Conservation (phyloP, 2,888 invertebrate genomes). For the Drosophila merina region DNA sequence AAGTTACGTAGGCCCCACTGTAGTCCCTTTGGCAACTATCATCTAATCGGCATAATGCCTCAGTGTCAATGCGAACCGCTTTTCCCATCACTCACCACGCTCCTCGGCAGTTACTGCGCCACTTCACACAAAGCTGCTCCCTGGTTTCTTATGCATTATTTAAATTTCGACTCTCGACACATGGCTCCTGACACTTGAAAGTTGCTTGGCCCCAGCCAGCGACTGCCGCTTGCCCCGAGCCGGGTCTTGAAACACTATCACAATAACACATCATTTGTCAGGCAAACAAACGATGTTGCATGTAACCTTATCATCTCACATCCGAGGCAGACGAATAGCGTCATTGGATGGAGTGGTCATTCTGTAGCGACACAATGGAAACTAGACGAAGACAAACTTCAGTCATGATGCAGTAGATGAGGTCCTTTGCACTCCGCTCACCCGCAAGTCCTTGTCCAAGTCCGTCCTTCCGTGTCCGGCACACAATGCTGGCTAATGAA, state of each 20-base stretch:
- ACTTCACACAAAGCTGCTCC: conserved; percentile 21
- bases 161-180: conserved; percentile 64
- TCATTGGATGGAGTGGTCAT: conserved; percentile 56
- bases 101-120: not conserved
- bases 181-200: conserved; percentile 62
- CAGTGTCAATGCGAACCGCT: conserved; percentile 37
- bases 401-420: conserved; percentile 28
- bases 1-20: not conserved
- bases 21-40: not conserved
- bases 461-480: conserved; percentile 6
- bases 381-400: conserved; percentile 49
- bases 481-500: conserved; percentile 74
- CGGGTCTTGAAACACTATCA: conserved; percentile 58
- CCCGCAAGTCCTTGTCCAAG: conserved; percentile 30
- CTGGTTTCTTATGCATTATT: conserved; percentile 58
- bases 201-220: conserved; percentile 48
- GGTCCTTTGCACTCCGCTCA: conserved; percentile 17
- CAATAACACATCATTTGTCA: conserved; percentile 78
- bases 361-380: conserved; percentile 11
- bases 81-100: conserved; percentile 43
- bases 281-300: conserved; percentile 78
- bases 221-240: conserved; percentile 11
- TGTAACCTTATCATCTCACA: conserved; percentile 77
- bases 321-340: conserved; percentile 67
- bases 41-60: conserved; percentile 48